Percentiles rank a stretch among this genome's conserved stretches.
phyloP scores from a whole-genome alignment of 2,888 invertebrate genomes.

The Sesia bembeciformis region DNA sequence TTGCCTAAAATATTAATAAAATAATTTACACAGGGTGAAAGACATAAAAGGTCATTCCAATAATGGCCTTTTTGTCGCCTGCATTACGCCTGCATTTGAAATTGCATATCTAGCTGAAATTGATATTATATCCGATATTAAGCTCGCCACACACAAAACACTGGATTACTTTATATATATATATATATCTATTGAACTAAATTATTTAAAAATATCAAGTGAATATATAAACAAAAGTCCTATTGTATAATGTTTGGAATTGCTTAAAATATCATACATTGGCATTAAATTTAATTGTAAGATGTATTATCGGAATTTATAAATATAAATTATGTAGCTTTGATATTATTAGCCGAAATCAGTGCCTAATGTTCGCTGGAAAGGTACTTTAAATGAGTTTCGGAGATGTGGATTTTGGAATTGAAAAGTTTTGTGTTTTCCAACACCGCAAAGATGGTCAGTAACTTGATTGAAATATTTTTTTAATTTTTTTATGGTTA shows the following conservation, averaged over 20 bases:
- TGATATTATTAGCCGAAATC: constrained; percentile 64
- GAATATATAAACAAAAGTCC: neutral
- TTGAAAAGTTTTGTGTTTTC: constrained; percentile 8
- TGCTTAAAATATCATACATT: neutral
- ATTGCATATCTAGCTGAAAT: constrained; percentile 1
- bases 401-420: constrained; percentile 13
- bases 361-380: constrained; percentile 60
- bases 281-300: constrained; percentile 22
- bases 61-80: too few relatives aligned
- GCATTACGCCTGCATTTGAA: too few relatives aligned
- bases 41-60: too few relatives aligned
- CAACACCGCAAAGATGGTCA: constrained; percentile 12
- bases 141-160: neutral
- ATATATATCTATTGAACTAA: neutral
- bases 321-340: constrained; percentile 48
- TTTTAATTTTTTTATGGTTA: constrained; percentile 11
- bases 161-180: neutral
- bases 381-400: constrained; percentile 14
- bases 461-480: constrained; percentile 9
- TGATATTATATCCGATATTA: neutral
- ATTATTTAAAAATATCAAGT: neutral
- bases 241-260: neutral
- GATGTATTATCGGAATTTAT: constrained; percentile 45
- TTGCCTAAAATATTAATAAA: too few relatives aligned
- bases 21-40: too few relatives aligned